Base-by-base conservation (phyloP, 2,888 invertebrate genomes). In the Scaptomyza polygonia region DNA sequence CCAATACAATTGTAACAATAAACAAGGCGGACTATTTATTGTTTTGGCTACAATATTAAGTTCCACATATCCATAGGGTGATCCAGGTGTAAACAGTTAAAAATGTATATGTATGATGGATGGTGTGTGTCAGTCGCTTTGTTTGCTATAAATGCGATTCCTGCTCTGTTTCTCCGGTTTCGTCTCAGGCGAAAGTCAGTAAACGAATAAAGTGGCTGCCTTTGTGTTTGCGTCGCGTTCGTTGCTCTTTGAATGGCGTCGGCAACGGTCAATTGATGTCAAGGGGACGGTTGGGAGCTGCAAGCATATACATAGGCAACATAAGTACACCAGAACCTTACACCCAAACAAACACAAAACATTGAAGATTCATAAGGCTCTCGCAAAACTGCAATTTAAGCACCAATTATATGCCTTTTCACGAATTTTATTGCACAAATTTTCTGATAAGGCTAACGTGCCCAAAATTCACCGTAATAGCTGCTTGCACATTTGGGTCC, bases 121-220 rank as follows among this genome's bases (percentile, higher is more conserved):
- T 40, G 14, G 40, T 39, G 12, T 11, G 6, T 14, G 36, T 14
- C 16, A 59, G 27, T 34, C 16, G 54, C 55, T 79, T 67, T 75
- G 56, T 70, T 73, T 49, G 76, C 11, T 18, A 34, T 21, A 16
- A 44, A 54, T 43, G 49, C 45, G 51, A 56, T 66, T 67, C 58
- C 77, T 85, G 83, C 45, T 12, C 18, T 30, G n/a, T 18, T 32
- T 51, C 44, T 51, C 34, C 14, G 49, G 27, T 16, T 21, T 47
- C 57, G 67, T 67, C 74, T 86, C 69, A 58, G 67, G 84, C 69
- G 86, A 80, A 80, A 86, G 86, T 83, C 83, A 65, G 34, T 65
- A 65, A 79, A 64, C 79, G 66, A 79, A 54, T 70, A 55, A 68
- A 72, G 74, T 61, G 80, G 43, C 42, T 45, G 67, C 67, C 77